A percentile compares a stretch with the other conserved stretches of the same genome.
Evolutionary conservation across 2,113 vertebrate species (phyloP).

Genomic region (Mola mola): DNA sequence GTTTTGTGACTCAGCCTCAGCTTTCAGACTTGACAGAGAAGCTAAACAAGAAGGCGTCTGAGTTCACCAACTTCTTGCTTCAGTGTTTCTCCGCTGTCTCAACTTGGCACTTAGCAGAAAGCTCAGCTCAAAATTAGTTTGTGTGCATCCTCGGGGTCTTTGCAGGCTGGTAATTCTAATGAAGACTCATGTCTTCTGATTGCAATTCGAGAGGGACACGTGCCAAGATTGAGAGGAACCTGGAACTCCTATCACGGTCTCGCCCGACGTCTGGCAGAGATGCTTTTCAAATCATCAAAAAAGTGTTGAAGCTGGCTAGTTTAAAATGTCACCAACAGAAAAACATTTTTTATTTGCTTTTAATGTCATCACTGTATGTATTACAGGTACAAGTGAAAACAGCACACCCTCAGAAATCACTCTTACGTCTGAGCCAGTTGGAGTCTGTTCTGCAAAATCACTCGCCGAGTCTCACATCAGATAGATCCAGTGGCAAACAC

Average conservation of each 20-base stretch:
- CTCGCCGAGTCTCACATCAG: too few relatives aligned
- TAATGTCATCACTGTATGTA: too few relatives aligned
- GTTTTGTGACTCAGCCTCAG: not conserved
- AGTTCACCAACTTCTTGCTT: not conserved
- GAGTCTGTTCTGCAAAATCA: too few relatives aligned
- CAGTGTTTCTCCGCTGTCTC: not conserved
- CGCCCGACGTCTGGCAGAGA: not conserved
- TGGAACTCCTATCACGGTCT: slow-evolving; percentile 14
- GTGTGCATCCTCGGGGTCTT: slow-evolving; percentile 59
- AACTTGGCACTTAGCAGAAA: slow-evolving; percentile 50
- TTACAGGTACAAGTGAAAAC: too few relatives aligned
- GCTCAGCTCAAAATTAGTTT: slow-evolving; percentile 45
- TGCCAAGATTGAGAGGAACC: slow-evolving; percentile 43
- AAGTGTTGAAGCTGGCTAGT: too few relatives aligned
- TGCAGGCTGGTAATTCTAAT: slow-evolving; percentile 68
- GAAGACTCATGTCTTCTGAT: slow-evolving; percentile 71
- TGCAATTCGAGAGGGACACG: slow-evolving; percentile 38
- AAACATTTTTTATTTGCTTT: too few relatives aligned
- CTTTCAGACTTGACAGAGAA: slow-evolving; percentile 8
- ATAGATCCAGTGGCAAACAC: too few relatives aligned
- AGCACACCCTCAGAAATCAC: too few relatives aligned
- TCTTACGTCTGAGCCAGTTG: too few relatives aligned
- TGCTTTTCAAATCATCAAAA: too few relatives aligned
- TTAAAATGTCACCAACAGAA: too few relatives aligned
- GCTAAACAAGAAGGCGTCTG: not conserved